Evolutionary conservation across 1,140 invertebrate genomes (phyloP).

Genomic region (Maconellicoccus hirsutus): DNA sequence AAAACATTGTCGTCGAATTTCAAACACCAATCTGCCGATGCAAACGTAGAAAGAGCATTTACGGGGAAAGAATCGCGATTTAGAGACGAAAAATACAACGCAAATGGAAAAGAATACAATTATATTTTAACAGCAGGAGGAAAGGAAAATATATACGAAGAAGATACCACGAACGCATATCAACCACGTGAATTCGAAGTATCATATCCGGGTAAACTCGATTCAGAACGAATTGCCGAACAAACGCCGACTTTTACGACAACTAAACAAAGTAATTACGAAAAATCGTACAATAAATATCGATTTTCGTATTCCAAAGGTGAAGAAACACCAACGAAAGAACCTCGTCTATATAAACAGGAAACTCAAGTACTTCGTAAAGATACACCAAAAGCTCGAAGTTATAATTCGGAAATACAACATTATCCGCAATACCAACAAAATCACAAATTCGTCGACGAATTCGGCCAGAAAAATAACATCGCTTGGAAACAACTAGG

Average conservation of each 20-base stretch:
- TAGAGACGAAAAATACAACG: neutral
- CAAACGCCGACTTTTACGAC: neutral
- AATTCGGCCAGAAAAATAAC: constrained; percentile 25
- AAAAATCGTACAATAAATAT: neutral
- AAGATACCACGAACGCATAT: neutral
- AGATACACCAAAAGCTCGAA: neutral
- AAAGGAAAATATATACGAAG: constrained; percentile 7
- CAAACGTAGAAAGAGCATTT: neutral
- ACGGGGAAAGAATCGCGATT: neutral
- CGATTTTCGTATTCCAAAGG: neutral
- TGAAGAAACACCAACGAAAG: neutral
- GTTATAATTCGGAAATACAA: neutral
- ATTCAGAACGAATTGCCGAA: neutral
- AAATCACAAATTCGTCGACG: constrained; percentile 1
- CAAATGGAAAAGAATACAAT: neutral
- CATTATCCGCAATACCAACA: neutral
- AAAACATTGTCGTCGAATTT: neutral
- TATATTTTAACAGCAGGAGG: neutral
- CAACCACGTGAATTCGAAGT: neutral
- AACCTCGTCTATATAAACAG: too few species aligned
- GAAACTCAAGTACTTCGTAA: neutral
- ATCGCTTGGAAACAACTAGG: constrained; percentile 28
- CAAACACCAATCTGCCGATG: neutral
- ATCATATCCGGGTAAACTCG: neutral
- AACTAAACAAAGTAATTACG: neutral